A percentile compares a stretch with the other conserved stretches of the same genome.
Conservation (phyloP, 2,113 vertebrate species). For the Bettongia penicillata region DNA sequence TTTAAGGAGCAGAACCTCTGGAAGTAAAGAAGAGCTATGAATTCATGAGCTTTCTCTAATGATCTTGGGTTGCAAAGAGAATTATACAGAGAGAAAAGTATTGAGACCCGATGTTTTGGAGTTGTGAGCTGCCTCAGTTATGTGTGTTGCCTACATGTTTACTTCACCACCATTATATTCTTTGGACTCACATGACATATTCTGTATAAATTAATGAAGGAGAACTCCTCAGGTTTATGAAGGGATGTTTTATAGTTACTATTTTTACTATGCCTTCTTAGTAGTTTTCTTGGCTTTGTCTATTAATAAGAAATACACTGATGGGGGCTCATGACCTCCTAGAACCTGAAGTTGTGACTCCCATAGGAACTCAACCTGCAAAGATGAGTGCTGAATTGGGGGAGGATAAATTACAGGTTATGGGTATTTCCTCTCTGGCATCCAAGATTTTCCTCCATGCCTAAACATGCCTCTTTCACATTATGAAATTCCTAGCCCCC, state of each 20-base stretch:
- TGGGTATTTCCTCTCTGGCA: background rate
- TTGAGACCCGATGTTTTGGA: background rate
- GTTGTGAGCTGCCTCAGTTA: background rate
- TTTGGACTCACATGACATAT: background rate
- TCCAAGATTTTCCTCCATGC: background rate
- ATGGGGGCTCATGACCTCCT: background rate
- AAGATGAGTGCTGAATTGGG: background rate
- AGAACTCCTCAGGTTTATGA: background rate
- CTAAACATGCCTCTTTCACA: background rate
- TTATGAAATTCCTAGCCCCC: too few relatives aligned
- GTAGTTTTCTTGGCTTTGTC: background rate
- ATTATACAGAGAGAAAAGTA: background rate
- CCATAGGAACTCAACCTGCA: background rate
- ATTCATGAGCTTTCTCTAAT: background rate
- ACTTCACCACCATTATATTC: background rate
- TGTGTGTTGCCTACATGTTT: background rate
- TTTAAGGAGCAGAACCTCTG: background rate
- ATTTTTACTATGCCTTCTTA: background rate
- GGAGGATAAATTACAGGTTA: background rate
- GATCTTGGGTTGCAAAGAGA: background rate
- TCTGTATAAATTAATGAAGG: background rate
- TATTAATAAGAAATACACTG: background rate
- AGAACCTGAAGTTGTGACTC: background rate
- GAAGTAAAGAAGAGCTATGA: background rate
- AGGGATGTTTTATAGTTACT: background rate